phyloP scores from a whole-genome alignment of 1,140 invertebrate species.

The Drosophila tani region DNA sequence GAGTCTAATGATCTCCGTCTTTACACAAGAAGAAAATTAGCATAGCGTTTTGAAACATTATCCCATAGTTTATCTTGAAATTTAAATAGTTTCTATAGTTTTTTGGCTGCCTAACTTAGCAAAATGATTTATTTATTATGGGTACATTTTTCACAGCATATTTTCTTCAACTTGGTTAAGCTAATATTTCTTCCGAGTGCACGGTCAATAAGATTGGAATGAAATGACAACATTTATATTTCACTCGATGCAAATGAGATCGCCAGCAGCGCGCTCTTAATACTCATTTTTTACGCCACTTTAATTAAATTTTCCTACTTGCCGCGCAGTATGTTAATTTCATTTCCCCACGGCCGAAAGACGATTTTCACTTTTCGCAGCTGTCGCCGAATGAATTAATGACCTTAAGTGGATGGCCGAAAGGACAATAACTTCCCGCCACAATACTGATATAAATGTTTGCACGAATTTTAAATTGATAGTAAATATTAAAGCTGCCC shows the following conservation, averaged over 20 bases:
- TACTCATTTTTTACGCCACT: slow-evolving; percentile 35
- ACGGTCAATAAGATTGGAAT: slow-evolving; percentile 41
- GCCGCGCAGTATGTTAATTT: slow-evolving; percentile 53
- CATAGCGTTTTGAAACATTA: background rate
- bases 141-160: too few relatives aligned
- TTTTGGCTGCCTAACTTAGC: background rate
- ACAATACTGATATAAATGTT: slow-evolving; percentile 45
- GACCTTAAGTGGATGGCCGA: slow-evolving; percentile 42
- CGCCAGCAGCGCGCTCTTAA: slow-evolving; percentile 21
- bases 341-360: slow-evolving; percentile 24
- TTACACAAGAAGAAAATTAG: background rate
- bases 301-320: slow-evolving; percentile 56
- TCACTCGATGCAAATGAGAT: slow-evolving; percentile 35
- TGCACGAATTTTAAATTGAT: slow-evolving; percentile 50
- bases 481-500: slow-evolving; percentile 55
- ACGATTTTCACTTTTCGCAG: slow-evolving; percentile 41
- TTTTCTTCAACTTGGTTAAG: too few relatives aligned
- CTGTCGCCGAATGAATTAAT: slow-evolving; percentile 55
- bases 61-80: background rate
- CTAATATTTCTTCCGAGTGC: background rate
- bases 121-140: background rate
- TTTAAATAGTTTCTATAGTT: background rate
- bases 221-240: slow-evolving; percentile 29
- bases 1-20: slow-evolving; percentile 10
- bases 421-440: slow-evolving; percentile 52